Conservation (phyloP, 2,888 invertebrate species). For the Ethmia dodecea region DNA sequence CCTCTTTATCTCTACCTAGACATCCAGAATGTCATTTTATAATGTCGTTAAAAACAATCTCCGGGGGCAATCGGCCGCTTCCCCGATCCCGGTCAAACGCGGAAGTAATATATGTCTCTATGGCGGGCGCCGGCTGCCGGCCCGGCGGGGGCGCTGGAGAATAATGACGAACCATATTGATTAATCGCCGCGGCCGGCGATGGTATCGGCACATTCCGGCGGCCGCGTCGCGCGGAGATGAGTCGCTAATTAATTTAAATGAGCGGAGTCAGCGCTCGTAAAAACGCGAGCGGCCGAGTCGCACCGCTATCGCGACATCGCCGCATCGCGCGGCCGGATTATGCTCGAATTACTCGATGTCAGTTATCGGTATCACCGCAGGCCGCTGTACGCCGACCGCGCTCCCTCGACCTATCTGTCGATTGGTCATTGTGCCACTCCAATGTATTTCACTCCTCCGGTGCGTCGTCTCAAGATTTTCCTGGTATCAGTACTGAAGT, state of each 20-base stretch:
- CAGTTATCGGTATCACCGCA: no score
- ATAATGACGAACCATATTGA: conserved; percentile 70
- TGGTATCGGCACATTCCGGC: conserved; percentile 36
- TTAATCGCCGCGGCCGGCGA: conserved; percentile 43
- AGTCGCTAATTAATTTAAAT: conserved; percentile 66
- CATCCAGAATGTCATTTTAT: no score
- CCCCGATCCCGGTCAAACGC: conserved; percentile 7
- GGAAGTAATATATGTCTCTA: conserved; percentile 61
- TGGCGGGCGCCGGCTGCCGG: conserved; percentile 33
- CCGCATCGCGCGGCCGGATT: conserved; percentile 26
- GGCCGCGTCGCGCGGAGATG: conserved; percentile 35
- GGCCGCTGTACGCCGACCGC: no score
- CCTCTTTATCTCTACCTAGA: no score
- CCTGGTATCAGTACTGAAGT: no score
- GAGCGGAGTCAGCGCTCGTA: conserved; percentile 38
- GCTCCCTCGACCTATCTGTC: no score
- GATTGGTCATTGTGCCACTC: no score
- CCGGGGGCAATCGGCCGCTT: neutral
- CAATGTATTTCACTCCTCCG: no score
- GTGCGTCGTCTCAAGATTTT: no score
- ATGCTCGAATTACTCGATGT: conserved; percentile 40
- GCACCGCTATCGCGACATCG: conserved; percentile 23
- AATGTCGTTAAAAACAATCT: neutral
- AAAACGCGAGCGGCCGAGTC: conserved; percentile 18
- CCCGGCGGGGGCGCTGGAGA: conserved; percentile 34